phyloP scores from a whole-genome alignment of 2,797 vertebrate genomes.

The Valencia hispanica region DNA sequence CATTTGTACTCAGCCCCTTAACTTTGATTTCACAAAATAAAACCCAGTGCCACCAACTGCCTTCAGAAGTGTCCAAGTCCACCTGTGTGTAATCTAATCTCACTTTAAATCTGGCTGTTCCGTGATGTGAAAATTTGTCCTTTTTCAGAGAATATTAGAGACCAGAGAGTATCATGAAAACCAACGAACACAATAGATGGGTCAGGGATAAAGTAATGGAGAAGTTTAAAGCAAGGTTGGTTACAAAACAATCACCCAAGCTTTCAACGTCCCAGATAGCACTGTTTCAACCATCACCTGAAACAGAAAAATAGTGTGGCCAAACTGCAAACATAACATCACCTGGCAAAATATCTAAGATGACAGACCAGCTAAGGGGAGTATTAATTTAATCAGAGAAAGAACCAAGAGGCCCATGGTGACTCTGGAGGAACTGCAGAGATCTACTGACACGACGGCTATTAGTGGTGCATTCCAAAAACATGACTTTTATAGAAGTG shows the following conservation, averaged over 20 bases:
- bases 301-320: not conserved
- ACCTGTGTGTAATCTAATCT: not conserved
- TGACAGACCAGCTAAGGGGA: not conserved
- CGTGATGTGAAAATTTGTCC: not conserved
- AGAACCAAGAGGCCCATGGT: no score
- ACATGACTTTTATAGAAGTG: not conserved
- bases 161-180: not conserved
- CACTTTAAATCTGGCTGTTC: not conserved
- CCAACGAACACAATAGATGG: not conserved
- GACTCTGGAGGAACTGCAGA: not conserved
- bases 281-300: not conserved
- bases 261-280: not conserved
- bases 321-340: not conserved
- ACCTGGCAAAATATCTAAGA: not conserved
- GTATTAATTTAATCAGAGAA: not conserved
- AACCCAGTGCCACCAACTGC: not conserved
- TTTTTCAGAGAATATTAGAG: not conserved
- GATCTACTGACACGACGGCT: not conserved
- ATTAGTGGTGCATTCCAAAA: not conserved
- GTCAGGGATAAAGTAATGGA: not conserved
- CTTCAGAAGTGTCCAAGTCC: not conserved
- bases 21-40: not conserved
- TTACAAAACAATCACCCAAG: not conserved
- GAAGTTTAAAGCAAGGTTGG: not conserved
- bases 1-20: not conserved